phyloP scores from a whole-genome alignment of 2,113 vertebrate genomes.

The Pangasianodon gigas region DNA sequence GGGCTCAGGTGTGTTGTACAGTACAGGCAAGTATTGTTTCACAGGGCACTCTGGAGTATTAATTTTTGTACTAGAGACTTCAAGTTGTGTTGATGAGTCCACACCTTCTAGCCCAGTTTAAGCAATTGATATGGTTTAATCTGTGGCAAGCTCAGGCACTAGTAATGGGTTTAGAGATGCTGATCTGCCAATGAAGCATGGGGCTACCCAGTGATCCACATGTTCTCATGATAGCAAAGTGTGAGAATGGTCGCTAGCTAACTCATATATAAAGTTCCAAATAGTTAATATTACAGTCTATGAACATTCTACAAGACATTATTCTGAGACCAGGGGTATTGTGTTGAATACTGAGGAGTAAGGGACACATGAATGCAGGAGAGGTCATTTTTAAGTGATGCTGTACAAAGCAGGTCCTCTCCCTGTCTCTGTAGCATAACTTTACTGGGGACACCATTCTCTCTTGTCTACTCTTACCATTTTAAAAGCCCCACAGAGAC shows the following conservation, averaged over 20 bases:
- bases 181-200: constrained; percentile 40
- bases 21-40: background rate
- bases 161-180: constrained; percentile 44
- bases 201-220: constrained; percentile 24
- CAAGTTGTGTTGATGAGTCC: constrained; percentile 13
- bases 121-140: constrained; percentile 30
- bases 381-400: background rate
- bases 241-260: background rate
- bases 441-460: background rate
- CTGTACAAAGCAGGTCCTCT: background rate
- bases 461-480: background rate
- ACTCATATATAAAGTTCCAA: background rate
- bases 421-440: background rate
- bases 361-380: background rate
- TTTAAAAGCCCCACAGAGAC: background rate
- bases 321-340: background rate
- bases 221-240: constrained; percentile 21
- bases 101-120: background rate
- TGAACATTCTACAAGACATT: background rate
- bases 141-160: constrained; percentile 10
- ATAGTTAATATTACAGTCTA: background rate
- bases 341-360: background rate
- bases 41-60: background rate
- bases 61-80: background rate
- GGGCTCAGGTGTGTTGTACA: background rate